A percentile compares a stretch with the other conserved stretches of the same genome.
Evolutionary conservation across 2,113 vertebrate species (phyloP).

Genomic region (Seriola rivoliana): DNA sequence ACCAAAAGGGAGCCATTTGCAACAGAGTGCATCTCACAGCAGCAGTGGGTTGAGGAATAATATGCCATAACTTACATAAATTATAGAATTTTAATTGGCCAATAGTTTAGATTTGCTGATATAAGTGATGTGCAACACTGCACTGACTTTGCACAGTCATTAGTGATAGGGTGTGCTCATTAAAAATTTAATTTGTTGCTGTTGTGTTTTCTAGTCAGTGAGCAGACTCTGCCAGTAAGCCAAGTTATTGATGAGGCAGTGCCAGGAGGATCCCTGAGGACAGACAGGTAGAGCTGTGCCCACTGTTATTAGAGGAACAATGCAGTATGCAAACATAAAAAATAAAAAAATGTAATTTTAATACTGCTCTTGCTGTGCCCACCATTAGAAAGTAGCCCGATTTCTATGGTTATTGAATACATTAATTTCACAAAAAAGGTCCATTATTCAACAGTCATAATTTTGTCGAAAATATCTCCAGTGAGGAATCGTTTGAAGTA

Average conservation of each 20-base stretch:
- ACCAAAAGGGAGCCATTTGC: neutral
- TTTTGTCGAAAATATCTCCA: neutral
- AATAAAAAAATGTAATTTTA: slow-evolving; percentile 20
- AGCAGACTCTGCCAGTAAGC: slow-evolving; percentile 56
- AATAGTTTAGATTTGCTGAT: slow-evolving; percentile 49
- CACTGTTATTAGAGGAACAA: slow-evolving; percentile 38
- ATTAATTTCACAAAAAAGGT: neutral
- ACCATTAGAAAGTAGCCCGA: neutral
- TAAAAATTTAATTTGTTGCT: slow-evolving; percentile 64
- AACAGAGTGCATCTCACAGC: neutral
- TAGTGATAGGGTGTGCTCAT: slow-evolving; percentile 63
- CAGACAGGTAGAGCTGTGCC: slow-evolving; percentile 61
- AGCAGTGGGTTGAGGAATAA: slow-evolving; percentile 8
- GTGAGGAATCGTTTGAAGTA: neutral
- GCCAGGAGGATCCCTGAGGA: slow-evolving; percentile 67
- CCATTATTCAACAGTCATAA: neutral
- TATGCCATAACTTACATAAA: slow-evolving; percentile 5
- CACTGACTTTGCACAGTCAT: slow-evolving; percentile 57
- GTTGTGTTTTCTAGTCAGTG: slow-evolving; percentile 52
- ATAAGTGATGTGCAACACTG: slow-evolving; percentile 46
- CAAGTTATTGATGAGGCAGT: slow-evolving; percentile 72
- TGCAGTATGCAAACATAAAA: slow-evolving; percentile 25
- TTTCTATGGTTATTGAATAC: neutral
- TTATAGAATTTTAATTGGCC: slow-evolving; percentile 25
- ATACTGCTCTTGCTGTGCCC: slow-evolving; percentile 4